Conservation (phyloP, 92 coral and sea anemone species). For the Umimayanthus kanabou region DNA sequence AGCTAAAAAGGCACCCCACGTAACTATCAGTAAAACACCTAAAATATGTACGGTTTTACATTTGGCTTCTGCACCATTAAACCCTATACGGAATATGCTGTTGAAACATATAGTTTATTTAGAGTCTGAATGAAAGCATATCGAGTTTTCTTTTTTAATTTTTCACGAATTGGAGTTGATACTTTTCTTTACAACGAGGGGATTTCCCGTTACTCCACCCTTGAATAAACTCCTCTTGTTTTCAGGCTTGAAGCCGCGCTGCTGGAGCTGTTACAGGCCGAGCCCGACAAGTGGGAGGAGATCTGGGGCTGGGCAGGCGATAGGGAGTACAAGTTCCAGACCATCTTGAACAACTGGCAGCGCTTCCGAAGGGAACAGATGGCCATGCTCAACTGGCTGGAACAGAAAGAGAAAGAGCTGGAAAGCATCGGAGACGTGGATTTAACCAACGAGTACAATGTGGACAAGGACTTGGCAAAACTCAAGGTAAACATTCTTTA, state of each 20-base stretch:
- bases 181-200: not conserved
- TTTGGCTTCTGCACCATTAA: too few species aligned
- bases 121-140: not conserved
- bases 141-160: not conserved
- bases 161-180: too few species aligned
- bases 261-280: conserved; percentile 6
- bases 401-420: conserved; percentile 27
- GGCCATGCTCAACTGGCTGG: conserved; percentile 30
- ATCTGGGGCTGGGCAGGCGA: conserved; percentile 7
- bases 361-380: conserved; percentile 25
- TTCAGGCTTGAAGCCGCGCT: conserved; percentile 27
- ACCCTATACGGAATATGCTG: too few species aligned
- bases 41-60: too few species aligned
- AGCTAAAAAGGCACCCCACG: too few species aligned
- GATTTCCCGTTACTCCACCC: not conserved
- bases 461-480: conserved; percentile 15
- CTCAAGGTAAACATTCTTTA: conserved; percentile 20
- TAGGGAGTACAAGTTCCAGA: conserved; percentile 17
- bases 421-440: conserved; percentile 21
- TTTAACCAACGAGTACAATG: not conserved
- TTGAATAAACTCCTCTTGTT: not conserved
- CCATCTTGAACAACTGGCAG: conserved; percentile 21
- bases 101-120: too few species aligned
- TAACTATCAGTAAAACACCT: too few species aligned
- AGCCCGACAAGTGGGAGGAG: conserved; percentile 30